Conservation (phyloP, 2,797 vertebrate genomes). For the Tiaroga cobitis region DNA sequence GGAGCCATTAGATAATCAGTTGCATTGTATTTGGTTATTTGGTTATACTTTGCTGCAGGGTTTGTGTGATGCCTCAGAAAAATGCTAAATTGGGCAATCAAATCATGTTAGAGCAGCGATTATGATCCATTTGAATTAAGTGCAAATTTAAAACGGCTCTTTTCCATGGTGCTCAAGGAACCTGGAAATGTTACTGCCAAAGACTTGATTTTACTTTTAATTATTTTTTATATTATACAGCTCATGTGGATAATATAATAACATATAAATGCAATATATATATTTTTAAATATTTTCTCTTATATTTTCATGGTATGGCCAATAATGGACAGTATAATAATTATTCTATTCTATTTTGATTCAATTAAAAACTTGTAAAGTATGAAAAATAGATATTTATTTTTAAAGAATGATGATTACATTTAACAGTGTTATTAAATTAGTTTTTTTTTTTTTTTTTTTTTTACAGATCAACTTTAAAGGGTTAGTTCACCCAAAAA, state of each 20-base stretch:
- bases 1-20: neutral
- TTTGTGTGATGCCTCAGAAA: neutral
- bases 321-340: neutral
- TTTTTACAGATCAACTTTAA: too few relatives aligned
- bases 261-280: too few relatives aligned
- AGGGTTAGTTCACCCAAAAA: too few relatives aligned
- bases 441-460: too few relatives aligned
- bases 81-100: neutral
- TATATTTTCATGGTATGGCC: neutral
- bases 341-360: neutral
- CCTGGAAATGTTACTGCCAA: neutral
- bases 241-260: too few relatives aligned
- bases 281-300: too few relatives aligned
- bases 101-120: neutral
- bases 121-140: neutral
- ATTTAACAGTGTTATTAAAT: neutral
- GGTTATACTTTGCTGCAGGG: neutral
- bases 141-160: neutral
- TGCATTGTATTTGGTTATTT: neutral
- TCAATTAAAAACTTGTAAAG: neutral
- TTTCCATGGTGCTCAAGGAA: neutral
- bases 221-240: neutral
- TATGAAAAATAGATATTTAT: neutral
- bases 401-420: neutral
- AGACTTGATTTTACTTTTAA: neutral